phyloP scores from a whole-genome alignment of 1,140 invertebrate genomes.

The Diachasmimorpha longicaudata region DNA sequence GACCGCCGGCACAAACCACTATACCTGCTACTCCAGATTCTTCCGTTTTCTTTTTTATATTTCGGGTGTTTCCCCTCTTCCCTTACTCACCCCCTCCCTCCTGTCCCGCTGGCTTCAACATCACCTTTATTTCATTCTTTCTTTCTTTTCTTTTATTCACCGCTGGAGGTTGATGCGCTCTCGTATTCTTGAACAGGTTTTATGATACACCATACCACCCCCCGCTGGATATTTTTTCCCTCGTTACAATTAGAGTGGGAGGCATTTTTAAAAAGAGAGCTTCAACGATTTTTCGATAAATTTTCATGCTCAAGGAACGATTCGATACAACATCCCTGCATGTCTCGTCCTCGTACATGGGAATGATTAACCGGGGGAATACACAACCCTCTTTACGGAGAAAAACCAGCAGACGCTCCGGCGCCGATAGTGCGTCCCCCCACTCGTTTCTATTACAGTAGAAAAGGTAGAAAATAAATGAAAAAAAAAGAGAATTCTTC shows the following conservation, averaged over 20 bases:
- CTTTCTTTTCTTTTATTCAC: slow-evolving; percentile 19
- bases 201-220: neutral
- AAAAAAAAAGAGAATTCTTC: slow-evolving; percentile 3
- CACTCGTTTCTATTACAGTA: neutral
- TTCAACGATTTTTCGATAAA: neutral
- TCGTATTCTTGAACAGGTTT: slow-evolving; percentile 1
- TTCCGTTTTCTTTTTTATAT: slow-evolving; percentile 32
- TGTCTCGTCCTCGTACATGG: neutral
- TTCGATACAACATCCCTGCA: neutral
- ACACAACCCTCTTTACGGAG: neutral
- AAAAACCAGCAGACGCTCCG: slow-evolving; percentile 5
- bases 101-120: neutral
- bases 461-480: neutral
- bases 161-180: slow-evolving; percentile 8
- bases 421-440: neutral
- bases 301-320: neutral
- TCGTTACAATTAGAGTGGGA: neutral
- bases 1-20: slow-evolving; percentile 23
- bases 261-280: neutral
- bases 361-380: slow-evolving; percentile 6
- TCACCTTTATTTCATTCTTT: slow-evolving; percentile 18
- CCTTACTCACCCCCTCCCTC: neutral
- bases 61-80: neutral
- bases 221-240: neutral
- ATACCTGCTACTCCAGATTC: slow-evolving; percentile 49